A percentile compares a stretch with the other conserved stretches of the same genome.
These are phyloP conservation scores for Periparus ater DNA, from an alignment of 2,797 vertebrate genomes.

Conservation along the genomic window DNA sequence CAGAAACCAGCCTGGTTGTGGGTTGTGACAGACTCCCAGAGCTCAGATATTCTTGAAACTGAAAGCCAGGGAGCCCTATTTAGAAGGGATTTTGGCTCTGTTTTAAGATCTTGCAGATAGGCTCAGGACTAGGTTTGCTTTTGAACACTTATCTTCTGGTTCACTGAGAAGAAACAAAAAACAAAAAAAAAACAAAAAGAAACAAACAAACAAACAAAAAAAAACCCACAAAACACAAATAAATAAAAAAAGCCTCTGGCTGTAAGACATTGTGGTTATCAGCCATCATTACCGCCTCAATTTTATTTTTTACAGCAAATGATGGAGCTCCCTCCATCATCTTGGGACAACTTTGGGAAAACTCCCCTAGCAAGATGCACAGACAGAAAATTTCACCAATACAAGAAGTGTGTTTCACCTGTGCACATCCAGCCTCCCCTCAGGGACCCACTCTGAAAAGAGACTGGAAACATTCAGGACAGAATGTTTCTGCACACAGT, in stretches of 20 bases:
- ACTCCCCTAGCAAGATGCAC: fast-evolving
- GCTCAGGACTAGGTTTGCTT: not conserved
- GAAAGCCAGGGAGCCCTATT: slow-evolving; percentile 41
- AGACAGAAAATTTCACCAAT: not conserved
- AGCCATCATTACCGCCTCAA: not conserved
- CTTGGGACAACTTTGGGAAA: not conserved
- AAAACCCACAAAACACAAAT: not conserved
- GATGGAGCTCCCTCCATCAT: fast-evolving
- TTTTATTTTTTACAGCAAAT: not conserved
- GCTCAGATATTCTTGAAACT: slow-evolving; percentile 41
- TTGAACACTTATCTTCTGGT: not conserved
- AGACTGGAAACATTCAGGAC: not conserved
- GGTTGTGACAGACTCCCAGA: slow-evolving; percentile 39
- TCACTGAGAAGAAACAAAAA: not conserved
- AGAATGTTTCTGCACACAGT: not conserved
- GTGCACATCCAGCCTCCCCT: fast-evolving
- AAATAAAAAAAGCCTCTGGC: not conserved
- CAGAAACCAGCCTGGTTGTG: slow-evolving; percentile 27
- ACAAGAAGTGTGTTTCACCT: not conserved
- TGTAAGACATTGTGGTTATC: not conserved
- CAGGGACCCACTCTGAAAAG: not conserved
- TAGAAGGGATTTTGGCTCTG: slow-evolving; percentile 31
- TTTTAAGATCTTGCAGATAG: slow-evolving; percentile 12
- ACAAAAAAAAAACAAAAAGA: too few species aligned
- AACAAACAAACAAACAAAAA: too few species aligned